Evolutionary conservation across 2,888 invertebrate genomes (phyloP).

Genomic region (Chloroclysta siterata): DNA sequence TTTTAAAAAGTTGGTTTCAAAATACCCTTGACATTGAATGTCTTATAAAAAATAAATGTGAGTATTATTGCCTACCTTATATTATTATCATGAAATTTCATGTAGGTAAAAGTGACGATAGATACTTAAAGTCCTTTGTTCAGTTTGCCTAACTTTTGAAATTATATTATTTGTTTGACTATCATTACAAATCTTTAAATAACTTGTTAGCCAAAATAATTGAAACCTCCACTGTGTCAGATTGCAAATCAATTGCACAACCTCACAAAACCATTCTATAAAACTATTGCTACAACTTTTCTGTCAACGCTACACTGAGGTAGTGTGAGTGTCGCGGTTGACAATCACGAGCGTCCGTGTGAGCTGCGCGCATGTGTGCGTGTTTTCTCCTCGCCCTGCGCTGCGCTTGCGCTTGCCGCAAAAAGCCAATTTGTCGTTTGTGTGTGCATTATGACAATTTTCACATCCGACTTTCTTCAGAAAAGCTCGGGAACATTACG

Average conservation of each 20-base stretch:
- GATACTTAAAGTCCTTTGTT: not conserved
- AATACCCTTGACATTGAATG: no score
- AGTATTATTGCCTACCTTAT: no score
- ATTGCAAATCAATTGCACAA: slow-evolving; percentile 7
- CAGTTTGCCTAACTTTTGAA: not conserved
- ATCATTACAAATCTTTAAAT: not conserved
- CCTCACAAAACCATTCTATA: not conserved
- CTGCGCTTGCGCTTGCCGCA: slow-evolving; percentile 52
- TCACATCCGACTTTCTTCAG: slow-evolving; percentile 84
- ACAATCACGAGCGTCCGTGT: slow-evolving; percentile 48
- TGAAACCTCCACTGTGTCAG: not conserved
- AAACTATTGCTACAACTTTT: slow-evolving; percentile 37
- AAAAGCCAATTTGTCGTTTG: slow-evolving; percentile 69
- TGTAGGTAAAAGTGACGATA: not conserved
- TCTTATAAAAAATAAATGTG: no score
- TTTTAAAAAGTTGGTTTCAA: no score
- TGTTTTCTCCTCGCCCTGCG: slow-evolving; percentile 59
- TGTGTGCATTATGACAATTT: slow-evolving; percentile 77
- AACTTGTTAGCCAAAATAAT: slow-evolving; percentile 3
- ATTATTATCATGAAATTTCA: no score
- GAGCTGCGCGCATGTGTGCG: slow-evolving; percentile 44
- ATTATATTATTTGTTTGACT: not conserved
- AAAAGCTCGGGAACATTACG: slow-evolving; percentile 58
- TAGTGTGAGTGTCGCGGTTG: slow-evolving; percentile 52
- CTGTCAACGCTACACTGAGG: slow-evolving; percentile 50